Evolutionary conservation across 2,888 invertebrate species (phyloP).

Genomic region (Dryadula phaetusa): DNA sequence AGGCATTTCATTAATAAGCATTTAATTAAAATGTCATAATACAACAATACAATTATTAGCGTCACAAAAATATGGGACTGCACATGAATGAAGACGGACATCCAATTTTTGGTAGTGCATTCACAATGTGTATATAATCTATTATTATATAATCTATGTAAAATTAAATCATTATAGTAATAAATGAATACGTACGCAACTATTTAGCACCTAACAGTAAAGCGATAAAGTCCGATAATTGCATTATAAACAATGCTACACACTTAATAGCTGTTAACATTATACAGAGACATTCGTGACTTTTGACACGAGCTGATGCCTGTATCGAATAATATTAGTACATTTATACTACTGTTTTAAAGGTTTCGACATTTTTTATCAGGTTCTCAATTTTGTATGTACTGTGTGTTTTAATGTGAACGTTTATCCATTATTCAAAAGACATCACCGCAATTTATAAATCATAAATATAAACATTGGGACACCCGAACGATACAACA

Average conservation of each 20-base stretch:
- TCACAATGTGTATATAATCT: constrained; percentile 13
- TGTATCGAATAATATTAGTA: neutral
- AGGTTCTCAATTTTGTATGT: too few relatives aligned
- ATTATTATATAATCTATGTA: neutral
- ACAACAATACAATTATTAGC: constrained; percentile 24
- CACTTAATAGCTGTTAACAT: neutral
- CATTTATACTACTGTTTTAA: neutral
- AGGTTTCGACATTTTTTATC: neutral
- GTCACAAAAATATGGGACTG: constrained; percentile 4
- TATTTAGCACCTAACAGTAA: constrained; percentile 7
- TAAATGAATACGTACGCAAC: neutral
- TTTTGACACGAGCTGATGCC: neutral
- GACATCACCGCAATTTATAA: too few relatives aligned
- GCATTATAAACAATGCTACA: neutral
- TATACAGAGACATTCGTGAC: neutral
- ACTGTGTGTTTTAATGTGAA: too few relatives aligned
- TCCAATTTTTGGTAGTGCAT: constrained; percentile 5
- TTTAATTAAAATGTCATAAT: constrained; percentile 20
- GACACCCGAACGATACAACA: too few relatives aligned
- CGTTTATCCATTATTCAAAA: too few relatives aligned
- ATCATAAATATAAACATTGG: too few relatives aligned
- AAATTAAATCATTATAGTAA: constrained; percentile 2
- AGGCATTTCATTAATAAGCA: constrained; percentile 24
- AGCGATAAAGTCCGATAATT: neutral
- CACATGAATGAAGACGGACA: constrained; percentile 16